A percentile compares a stretch with the other conserved stretches of the same genome.
These are phyloP conservation scores for Paedocypris sp. DNA, from an alignment of 2,113 vertebrate species.

Conservation along the genomic window DNA sequence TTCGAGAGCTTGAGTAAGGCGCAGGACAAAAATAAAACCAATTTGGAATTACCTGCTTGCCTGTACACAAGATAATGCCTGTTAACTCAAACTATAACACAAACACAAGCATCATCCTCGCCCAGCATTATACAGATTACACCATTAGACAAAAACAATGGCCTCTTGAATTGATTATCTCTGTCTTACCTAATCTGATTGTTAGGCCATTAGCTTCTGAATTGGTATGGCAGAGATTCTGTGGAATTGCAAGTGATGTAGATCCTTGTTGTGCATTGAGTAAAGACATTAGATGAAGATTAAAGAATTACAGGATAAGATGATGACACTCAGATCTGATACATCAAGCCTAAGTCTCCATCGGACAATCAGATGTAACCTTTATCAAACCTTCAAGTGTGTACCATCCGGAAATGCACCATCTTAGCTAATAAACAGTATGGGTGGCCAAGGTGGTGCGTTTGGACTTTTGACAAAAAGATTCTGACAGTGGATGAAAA, in stretches of 20 bases:
- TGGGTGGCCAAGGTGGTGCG: no score
- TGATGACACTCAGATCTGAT: not conserved
- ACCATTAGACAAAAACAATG: constrained; percentile 13
- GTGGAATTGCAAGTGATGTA: constrained; percentile 1
- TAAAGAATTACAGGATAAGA: not conserved
- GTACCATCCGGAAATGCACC: no score
- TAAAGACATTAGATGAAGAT: not conserved
- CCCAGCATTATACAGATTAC: not conserved
- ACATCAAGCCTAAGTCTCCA: not conserved
- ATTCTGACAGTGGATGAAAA: no score
- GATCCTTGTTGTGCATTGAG: not conserved
- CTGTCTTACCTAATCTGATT: not conserved
- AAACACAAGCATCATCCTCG: not conserved
- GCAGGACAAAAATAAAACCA: not conserved
- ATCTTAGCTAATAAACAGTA: no score
- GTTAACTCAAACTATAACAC: not conserved
- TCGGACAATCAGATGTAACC: not conserved
- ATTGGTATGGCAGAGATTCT: constrained; percentile 2
- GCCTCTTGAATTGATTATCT: constrained; percentile 2
- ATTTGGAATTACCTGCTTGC: not conserved
- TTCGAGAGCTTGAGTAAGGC: not conserved
- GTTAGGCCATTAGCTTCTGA: constrained; percentile 9
- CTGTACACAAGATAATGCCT: not conserved
- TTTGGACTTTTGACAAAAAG: no score
- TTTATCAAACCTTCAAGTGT: no score